Conservation (phyloP, 2,797 vertebrate species). For the Sebastiscus albofasciatus region DNA sequence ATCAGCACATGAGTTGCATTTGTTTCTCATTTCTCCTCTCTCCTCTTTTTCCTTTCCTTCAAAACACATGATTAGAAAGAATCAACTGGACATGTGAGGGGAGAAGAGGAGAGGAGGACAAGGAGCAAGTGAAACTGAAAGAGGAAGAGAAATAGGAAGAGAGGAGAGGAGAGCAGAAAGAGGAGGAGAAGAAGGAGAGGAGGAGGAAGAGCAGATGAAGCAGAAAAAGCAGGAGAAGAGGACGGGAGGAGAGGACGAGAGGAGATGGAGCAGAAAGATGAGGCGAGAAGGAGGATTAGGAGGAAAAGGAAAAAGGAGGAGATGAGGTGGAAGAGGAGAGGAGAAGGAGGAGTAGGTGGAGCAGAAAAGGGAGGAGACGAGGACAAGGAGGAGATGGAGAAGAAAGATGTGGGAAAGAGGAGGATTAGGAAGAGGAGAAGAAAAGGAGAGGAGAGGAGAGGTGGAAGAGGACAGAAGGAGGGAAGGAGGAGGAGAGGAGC, state of each 20-base stretch:
- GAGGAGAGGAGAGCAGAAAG: not conserved
- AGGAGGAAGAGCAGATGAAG: not conserved
- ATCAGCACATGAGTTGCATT: not conserved
- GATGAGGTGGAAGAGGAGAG: not conserved
- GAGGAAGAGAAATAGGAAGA: not conserved
- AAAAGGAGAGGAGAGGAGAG: not conserved
- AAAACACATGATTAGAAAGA: not conserved
- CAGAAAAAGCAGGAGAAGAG: not conserved
- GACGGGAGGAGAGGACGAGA: not conserved
- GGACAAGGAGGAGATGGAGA: not conserved
- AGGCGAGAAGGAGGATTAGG: not conserved
- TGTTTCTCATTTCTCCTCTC: not conserved
- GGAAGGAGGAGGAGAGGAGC: not conserved
- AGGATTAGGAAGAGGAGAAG: not conserved
- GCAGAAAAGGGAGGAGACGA: not conserved
- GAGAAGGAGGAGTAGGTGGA: not conserved
- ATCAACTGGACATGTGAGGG: not conserved
- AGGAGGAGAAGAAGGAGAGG: not conserved
- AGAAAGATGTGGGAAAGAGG: not conserved
- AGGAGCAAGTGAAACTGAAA: not conserved
- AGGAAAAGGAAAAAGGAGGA: not conserved
- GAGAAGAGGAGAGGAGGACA: not conserved
- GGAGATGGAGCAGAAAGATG: rapidly evolving
- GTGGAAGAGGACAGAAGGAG: not conserved
- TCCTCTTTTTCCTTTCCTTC: not conserved